Percentiles rank a stretch among this genome's conserved stretches.
phyloP scores from a whole-genome alignment of 2,113 vertebrate genomes.

The Corythoichthys haematopterus region DNA sequence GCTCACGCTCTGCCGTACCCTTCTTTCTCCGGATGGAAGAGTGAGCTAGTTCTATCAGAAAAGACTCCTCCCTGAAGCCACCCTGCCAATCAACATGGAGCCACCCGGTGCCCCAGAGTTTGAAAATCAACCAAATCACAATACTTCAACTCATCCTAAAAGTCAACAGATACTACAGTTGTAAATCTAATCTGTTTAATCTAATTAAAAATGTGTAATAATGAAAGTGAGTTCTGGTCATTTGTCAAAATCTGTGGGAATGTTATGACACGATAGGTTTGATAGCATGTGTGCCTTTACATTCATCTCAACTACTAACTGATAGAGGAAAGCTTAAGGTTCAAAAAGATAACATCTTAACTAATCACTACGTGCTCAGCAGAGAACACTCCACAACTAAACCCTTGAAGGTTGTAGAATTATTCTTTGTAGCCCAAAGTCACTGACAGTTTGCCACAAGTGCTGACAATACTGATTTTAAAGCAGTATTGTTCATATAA shows the following conservation, averaged over 20 bases:
- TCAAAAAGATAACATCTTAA: conserved; percentile 44
- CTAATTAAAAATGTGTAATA: background rate
- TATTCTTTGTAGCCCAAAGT: background rate
- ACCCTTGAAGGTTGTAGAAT: background rate
- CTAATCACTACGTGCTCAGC: conserved; percentile 16
- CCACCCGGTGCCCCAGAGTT: background rate
- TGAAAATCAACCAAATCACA: background rate
- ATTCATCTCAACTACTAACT: conserved; percentile 33
- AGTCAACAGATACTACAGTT: background rate
- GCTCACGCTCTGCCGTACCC: background rate
- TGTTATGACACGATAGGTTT: conserved; percentile 33
- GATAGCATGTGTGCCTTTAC: conserved; percentile 34
- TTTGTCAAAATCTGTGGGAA: conserved; percentile 26
- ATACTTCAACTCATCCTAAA: background rate
- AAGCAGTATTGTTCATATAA: background rate
- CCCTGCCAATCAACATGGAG: background rate
- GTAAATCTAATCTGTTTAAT: background rate
- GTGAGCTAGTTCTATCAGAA: conserved; percentile 17
- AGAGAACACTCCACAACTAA: conserved; percentile 12
- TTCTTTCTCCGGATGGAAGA: conserved; percentile 7
- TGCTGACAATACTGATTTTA: background rate
- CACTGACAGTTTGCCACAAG: background rate
- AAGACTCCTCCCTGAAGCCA: conserved; percentile 40
- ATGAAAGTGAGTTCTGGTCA: conserved; percentile 15
- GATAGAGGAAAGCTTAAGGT: conserved; percentile 51